phyloP scores from a whole-genome alignment of 2,888 invertebrate species.

The Tinea trinotella region DNA sequence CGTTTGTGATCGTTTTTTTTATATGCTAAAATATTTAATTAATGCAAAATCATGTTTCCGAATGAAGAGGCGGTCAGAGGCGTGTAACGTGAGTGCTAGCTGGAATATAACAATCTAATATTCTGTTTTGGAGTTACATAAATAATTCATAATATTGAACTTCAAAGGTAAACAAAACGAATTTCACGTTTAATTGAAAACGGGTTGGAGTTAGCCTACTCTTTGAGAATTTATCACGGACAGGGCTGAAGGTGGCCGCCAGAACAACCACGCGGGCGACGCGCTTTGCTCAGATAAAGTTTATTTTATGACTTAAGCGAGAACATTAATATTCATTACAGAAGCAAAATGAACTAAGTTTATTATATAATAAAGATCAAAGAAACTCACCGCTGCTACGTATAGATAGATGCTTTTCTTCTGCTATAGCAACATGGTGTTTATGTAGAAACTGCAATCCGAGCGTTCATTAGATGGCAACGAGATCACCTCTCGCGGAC shows the following conservation, averaged over 20 bases:
- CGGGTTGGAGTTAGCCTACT: constrained; percentile 55
- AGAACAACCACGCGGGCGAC: constrained; percentile 28
- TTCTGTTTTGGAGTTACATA: constrained; percentile 30
- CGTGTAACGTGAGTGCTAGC: neutral
- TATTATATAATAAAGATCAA: constrained; percentile 65
- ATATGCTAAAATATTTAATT: constrained; percentile 2
- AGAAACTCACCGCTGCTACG: constrained; percentile 31
- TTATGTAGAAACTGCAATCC: constrained; percentile 5
- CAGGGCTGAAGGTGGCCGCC: constrained; percentile 2
- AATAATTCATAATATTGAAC: constrained; percentile 57
- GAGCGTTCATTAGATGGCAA: neutral
- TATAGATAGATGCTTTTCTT: neutral
- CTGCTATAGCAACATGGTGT: neutral
- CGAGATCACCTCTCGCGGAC: neutral
- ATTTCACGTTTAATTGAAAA: constrained; percentile 62
- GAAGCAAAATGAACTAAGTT: constrained; percentile 64
- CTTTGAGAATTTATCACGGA: constrained; percentile 52
- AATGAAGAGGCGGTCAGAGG: constrained; percentile 4
- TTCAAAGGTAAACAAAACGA: constrained; percentile 50
- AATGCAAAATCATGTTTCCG: constrained; percentile 16
- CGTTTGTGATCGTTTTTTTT: neutral
- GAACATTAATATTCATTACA: constrained; percentile 69
- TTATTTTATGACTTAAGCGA: constrained; percentile 68
- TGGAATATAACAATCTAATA: constrained; percentile 17
- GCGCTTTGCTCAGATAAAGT: constrained; percentile 63